Percentiles rank a stretch among this genome's conserved stretches.
phyloP scores from a whole-genome alignment of 2,113 vertebrate species.

The Chlamydotis undulata region DNA sequence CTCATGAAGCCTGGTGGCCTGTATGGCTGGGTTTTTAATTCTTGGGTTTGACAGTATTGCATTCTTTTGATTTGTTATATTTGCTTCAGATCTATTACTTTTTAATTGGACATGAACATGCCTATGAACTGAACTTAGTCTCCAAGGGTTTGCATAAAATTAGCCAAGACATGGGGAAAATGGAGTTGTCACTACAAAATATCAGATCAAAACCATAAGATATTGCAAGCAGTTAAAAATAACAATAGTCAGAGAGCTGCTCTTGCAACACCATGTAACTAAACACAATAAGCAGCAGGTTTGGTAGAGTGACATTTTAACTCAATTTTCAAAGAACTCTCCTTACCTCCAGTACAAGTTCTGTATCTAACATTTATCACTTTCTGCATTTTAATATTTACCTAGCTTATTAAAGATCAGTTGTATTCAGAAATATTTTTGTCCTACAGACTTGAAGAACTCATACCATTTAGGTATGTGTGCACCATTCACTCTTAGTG shows the following conservation, averaged over 20 bases:
- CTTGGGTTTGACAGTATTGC: not conserved
- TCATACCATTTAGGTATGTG: not conserved
- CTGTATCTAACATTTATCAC: not conserved
- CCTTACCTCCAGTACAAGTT: no score
- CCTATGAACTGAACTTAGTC: not conserved
- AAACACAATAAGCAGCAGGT: not conserved
- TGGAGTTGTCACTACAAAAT: not conserved
- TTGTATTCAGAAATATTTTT: not conserved
- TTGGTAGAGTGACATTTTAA: not conserved
- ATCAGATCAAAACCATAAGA: not conserved
- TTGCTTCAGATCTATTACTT: conserved; percentile 24
- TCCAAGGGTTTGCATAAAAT: conserved; percentile 17
- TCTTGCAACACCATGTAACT: accelerated
- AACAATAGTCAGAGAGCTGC: not conserved
- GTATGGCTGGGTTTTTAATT: not conserved
- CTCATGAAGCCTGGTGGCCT: not conserved
- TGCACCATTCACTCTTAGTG: not conserved
- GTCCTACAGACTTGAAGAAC: not conserved
- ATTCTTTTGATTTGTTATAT: conserved; percentile 31
- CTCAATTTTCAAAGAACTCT: not conserved
- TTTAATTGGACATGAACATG: conserved; percentile 44
- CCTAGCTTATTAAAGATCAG: not conserved
- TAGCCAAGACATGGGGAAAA: not conserved
- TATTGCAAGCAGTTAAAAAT: not conserved
- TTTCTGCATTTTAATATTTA: not conserved